Percentiles rank a stretch among this genome's conserved stretches.
Conservation (phyloP, 2,888 invertebrate species). For the Ethmia dodecea region DNA sequence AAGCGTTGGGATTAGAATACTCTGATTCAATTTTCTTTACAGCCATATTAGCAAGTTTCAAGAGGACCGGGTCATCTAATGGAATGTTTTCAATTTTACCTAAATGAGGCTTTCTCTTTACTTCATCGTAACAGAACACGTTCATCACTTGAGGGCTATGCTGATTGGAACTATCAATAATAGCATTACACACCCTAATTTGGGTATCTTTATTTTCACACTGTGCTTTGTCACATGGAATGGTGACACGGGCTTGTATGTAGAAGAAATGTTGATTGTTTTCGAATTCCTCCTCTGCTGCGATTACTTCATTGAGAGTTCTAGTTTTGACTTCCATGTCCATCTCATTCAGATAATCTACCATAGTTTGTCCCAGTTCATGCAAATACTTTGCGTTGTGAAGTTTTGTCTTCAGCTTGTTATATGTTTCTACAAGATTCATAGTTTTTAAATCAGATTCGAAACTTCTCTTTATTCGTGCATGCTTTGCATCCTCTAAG, state of each 20-base stretch:
- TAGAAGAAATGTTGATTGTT: conserved; percentile 44
- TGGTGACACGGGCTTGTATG: conserved; percentile 41
- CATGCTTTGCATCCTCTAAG: conserved; percentile 19
- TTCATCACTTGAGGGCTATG: conserved; percentile 61
- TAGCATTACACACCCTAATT: conserved; percentile 73
- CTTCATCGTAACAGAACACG: conserved; percentile 64
- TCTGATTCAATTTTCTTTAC: conserved; percentile 48
- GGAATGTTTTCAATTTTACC: conserved; percentile 29
- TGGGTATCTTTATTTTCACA: conserved; percentile 43
- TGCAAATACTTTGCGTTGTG: conserved; percentile 45
- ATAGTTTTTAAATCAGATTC: conserved; percentile 41
- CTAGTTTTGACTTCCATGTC: conserved; percentile 43
- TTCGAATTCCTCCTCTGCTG: conserved; percentile 51
- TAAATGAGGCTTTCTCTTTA: conserved; percentile 23
- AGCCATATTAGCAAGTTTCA: conserved; percentile 32
- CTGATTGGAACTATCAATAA: conserved; percentile 57
- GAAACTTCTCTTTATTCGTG: conserved; percentile 47
- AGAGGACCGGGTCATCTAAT: conserved; percentile 41
- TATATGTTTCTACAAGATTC: conserved; percentile 38
- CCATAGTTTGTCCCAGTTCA: conserved; percentile 39
- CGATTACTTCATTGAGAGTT: conserved; percentile 40
- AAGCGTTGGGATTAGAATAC: conserved; percentile 31
- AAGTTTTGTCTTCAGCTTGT: conserved; percentile 42
- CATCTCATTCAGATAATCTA: conserved; percentile 52
- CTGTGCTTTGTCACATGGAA: conserved; percentile 41